Conservation (phyloP, 2,797 vertebrate genomes). For the Scyliorhinus canicula region DNA sequence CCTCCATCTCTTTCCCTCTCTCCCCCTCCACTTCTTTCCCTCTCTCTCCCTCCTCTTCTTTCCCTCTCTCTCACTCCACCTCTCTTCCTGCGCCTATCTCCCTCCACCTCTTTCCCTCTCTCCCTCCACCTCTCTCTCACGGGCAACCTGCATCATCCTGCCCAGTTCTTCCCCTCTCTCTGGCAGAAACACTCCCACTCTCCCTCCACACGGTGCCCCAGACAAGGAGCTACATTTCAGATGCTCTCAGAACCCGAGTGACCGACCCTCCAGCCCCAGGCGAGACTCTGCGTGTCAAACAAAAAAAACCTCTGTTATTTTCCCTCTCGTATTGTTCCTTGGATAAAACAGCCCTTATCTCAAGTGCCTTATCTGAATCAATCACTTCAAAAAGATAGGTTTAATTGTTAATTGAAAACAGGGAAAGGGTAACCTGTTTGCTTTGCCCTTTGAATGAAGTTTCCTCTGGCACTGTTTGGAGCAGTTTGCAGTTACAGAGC, state of each 20-base stretch:
- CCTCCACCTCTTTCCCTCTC: too few relatives aligned
- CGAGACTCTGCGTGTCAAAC: neutral
- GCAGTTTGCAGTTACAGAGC: neutral
- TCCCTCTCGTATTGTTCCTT: neutral
- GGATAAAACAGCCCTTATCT: conserved; percentile 3
- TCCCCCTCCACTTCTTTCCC: too few relatives aligned
- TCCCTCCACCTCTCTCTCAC: too few relatives aligned
- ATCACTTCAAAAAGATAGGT: neutral
- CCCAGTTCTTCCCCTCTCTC: neutral
- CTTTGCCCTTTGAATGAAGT: neutral
- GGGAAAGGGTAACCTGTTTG: neutral
- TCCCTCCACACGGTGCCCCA: neutral
- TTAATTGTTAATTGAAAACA: conserved; percentile 31
- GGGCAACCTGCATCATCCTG: too few relatives aligned
- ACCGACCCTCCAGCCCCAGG: too few relatives aligned
- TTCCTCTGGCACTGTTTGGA: neutral
- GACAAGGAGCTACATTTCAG: too few relatives aligned
- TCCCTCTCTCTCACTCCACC: too few relatives aligned
- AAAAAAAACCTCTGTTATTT: neutral
- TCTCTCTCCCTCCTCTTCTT: too few relatives aligned
- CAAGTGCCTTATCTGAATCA: conserved; percentile 1
- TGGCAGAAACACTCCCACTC: neutral
- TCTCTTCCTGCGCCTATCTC: too few relatives aligned
- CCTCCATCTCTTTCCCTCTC: neutral
- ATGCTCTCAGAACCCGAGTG: neutral